Evolutionary conservation across 2,113 vertebrate species (phyloP).

Genomic region (Ctenomys sociabilis): DNA sequence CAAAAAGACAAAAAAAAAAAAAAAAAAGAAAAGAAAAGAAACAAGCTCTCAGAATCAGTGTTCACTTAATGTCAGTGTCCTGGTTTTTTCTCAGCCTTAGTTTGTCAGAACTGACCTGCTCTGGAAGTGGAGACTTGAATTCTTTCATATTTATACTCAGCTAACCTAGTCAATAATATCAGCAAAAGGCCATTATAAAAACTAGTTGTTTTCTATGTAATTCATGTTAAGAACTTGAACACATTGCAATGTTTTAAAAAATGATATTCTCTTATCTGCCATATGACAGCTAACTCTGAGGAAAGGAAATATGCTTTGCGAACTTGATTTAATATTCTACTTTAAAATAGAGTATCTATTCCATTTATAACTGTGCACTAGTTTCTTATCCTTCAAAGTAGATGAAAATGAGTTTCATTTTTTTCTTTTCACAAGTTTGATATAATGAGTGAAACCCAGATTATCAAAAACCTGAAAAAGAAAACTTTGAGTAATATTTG

Average conservation of each 20-base stretch:
- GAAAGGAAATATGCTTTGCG: background rate
- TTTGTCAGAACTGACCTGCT: background rate
- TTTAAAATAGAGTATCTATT: background rate
- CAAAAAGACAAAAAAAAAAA: too few species aligned
- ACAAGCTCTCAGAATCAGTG: background rate
- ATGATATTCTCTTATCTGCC: background rate
- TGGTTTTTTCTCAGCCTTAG: background rate
- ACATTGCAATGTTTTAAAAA: background rate
- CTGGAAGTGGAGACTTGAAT: background rate
- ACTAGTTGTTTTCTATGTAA: background rate
- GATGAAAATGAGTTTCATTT: background rate
- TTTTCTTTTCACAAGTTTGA: background rate
- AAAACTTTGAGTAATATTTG: background rate
- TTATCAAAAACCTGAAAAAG: background rate
- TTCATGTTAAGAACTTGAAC: constrained; percentile 40
- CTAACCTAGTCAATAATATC: background rate
- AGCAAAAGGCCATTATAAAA: background rate
- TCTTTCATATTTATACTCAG: background rate
- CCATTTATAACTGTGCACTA: background rate
- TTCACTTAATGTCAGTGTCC: background rate
- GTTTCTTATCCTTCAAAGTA: constrained; percentile 28
- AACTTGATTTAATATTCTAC: constrained; percentile 1
- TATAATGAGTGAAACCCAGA: background rate
- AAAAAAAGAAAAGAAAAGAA: too few species aligned
- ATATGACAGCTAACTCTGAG: background rate